Base-by-base conservation (phyloP, 2,113 vertebrate species). In the Morone chrysops region DNA sequence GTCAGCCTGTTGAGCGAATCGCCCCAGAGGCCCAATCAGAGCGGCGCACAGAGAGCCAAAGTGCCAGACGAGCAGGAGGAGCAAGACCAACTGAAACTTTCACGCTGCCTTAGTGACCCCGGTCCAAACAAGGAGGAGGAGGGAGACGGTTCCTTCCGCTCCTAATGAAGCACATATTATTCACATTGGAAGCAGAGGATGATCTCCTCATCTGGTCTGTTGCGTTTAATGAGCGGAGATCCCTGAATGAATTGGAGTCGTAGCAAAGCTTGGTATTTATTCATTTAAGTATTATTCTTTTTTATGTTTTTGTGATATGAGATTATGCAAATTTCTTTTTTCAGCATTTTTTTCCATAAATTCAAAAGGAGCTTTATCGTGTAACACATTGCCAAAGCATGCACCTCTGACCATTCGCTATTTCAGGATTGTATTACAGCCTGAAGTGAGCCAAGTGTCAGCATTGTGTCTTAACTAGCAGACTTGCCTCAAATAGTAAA, bases 21-120 rank as follows among this genome's bases (percentile, higher is more conserved):
- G 0, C 77, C 92, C 1, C 94, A 87, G 0, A 89, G 90, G 0
- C 77, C 92, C 78, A 73, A 83, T 60, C 84, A 71, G 71, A 75
- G 82, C 59, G 1, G 22, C 11, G 17, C 50, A 0, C 57, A 36
- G 4, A 38, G 22, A 11, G 12, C 43, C 4, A 38, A 14, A 17
- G 74, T 17, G 3, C 18, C 36, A 0, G 95, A 91, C 0, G 43
- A 90, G 2, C 93, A 96, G 90, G 96, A 96, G 47, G 95, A 95
- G 71, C 89, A 94, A 76, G 94, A 92, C 76, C 95, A 96, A 1
- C 83, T 71, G 78, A 93, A 95, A 36, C 94, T 96, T 3, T 90
- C 95, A 13, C 96, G 97, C n/a, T 97, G 96, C 92, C 93, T 97
- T 56, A 99, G 96, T 12, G 97, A 98, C 93, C 97, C 97, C 0